Conservation (phyloP, 2,113 vertebrate genomes). For the Pseudopodoces humilis region DNA sequence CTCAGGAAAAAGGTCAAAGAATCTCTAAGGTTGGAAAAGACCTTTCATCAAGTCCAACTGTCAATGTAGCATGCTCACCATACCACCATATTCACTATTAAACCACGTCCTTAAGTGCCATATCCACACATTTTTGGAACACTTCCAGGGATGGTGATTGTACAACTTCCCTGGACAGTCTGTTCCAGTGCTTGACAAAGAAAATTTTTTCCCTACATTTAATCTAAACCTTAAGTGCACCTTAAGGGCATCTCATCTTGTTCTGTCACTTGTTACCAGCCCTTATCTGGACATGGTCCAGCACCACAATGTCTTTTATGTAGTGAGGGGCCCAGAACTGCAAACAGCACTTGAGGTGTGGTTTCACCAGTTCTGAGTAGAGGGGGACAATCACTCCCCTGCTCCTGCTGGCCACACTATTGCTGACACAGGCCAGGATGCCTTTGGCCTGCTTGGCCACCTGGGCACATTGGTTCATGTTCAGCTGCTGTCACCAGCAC, state of each 20-base stretch:
- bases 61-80: background rate
- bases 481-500: background rate
- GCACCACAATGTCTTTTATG: background rate
- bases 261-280: background rate
- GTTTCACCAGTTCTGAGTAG: accelerated
- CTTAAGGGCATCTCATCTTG: background rate
- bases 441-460: background rate
- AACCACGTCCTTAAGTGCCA: background rate
- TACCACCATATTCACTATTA: background rate
- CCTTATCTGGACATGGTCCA: background rate
- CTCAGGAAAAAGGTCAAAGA: background rate
- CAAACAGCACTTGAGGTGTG: background rate
- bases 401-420: background rate
- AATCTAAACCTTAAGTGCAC: background rate
- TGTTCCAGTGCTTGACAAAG: background rate
- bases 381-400: background rate
- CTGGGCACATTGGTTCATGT: background rate
- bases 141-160: background rate
- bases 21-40: background rate
- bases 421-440: background rate
- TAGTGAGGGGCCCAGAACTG: background rate
- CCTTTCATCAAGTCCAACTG: background rate
- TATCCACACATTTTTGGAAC: background rate
- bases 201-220: background rate
- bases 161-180: background rate